phyloP scores from a whole-genome alignment of 2,888 invertebrate species.

The Agrochola circellaris region DNA sequence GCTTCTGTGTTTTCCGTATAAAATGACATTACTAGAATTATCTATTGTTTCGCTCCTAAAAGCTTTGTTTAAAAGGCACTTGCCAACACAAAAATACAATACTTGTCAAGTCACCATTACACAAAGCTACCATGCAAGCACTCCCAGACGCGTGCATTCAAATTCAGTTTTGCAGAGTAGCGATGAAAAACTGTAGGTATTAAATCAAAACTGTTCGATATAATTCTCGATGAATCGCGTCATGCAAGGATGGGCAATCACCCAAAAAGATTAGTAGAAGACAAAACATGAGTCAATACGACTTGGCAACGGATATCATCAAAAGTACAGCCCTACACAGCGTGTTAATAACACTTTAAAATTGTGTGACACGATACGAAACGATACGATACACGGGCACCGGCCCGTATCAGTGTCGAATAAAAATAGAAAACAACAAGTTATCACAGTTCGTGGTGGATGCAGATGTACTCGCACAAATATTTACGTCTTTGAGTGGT shows the following conservation, averaged over 20 bases:
- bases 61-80: neutral
- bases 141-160: too few species aligned
- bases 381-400: neutral
- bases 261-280: slow-evolving; percentile 2
- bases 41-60: neutral
- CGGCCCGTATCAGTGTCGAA: slow-evolving; percentile 17
- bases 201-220: neutral
- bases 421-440: slow-evolving; percentile 43
- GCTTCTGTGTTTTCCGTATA: neutral
- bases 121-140: neutral
- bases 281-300: slow-evolving; percentile 18
- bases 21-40: neutral
- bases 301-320: slow-evolving; percentile 13
- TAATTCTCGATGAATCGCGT: slow-evolving; percentile 11
- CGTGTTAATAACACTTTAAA: slow-evolving; percentile 24
- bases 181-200: neutral
- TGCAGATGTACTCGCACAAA: slow-evolving; percentile 39
- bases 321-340: slow-evolving; percentile 15
- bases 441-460: slow-evolving; percentile 53
- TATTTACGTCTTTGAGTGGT: slow-evolving; percentile 51
- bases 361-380: slow-evolving; percentile 17
- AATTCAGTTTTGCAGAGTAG: slow-evolving; percentile 4
- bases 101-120: neutral
- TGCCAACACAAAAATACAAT: neutral
- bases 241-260: slow-evolving; percentile 23